Evolutionary conservation across 2,888 invertebrate genomes (phyloP), one percentile per base, ranked within the genome.

Genomic region (Xestobium rufovillosum): DNA sequence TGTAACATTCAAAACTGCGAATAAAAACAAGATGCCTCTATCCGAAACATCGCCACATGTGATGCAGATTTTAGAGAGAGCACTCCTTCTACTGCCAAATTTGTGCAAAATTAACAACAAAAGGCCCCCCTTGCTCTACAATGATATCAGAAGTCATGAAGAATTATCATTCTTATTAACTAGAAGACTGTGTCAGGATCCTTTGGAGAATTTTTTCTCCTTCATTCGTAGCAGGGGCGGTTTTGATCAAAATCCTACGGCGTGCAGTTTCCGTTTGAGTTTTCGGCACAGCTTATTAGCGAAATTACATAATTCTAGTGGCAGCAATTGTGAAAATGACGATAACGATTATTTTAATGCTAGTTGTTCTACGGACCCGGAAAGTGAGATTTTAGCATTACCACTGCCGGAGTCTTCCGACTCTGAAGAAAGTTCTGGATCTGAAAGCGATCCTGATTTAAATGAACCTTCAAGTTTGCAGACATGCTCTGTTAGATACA

Each of bases 91-190:
- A n/a, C 6, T 19, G n/a, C 6, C 23, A n/a, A 19, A n/a, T n/a
- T 19, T 19, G n/a, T 8, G n/a, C 6, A 19, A n/a, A 19, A 19
- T n/a, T n/a, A n/a, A 19, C 23, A 19, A 19, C n/a, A 19, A 19
- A 19, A 19, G 6, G n/a, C 23, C 23, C 23, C 23, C 23, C n/a
- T 19, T 19, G 23, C n/a, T 19, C 6, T 19, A 19, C 23, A n/a
- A 19, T 8, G 23, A 19, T 19, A 6, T 19, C 6, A 19, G n/a
- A 19, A 19, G 6, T 6, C 6, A 19, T n/a, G n/a, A 19, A 19
- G 23, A 19, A 8, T 19, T 19, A 19, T n/a, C 6, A 19, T 19
- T 8, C n/a, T 19, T 19, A 19, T 8, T 19, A n/a, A 19, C 23
- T 8, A 19, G 23, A 19, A 6, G 23, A 8, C n/a, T 19, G n/a